phyloP scores from a whole-genome alignment of 1,140 invertebrate species.

The Drosophila ercepeae region DNA sequence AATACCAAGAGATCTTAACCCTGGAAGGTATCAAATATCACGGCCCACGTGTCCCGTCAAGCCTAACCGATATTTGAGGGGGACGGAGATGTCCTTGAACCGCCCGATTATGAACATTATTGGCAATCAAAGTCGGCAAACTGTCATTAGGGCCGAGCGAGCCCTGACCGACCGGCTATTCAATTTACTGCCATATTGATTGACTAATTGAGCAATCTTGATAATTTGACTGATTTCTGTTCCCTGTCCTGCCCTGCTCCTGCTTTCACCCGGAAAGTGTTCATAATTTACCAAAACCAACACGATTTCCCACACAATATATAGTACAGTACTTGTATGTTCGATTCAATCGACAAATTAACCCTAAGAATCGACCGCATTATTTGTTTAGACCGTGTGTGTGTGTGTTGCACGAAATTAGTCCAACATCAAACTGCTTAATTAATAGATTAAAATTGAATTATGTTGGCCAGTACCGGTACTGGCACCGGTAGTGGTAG shows the following conservation, averaged over 20 bases:
- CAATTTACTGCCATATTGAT: slow-evolving; percentile 52
- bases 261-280: not conserved
- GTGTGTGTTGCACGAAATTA: not conserved
- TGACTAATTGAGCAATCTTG: slow-evolving; percentile 63
- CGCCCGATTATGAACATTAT: slow-evolving; percentile 26
- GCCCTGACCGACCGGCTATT: slow-evolving; percentile 18
- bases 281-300: slow-evolving; percentile 31
- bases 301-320: not conserved
- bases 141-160: slow-evolving; percentile 37
- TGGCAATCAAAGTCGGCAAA: slow-evolving; percentile 44
- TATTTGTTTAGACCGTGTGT: slow-evolving; percentile 67
- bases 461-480: slow-evolving; percentile 44
- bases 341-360: slow-evolving; percentile 70
- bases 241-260: not conserved
- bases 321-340: too few relatives aligned
- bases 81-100: not conserved
- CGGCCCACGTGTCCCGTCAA: not conserved
- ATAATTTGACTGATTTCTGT: slow-evolving; percentile 27
- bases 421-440: slow-evolving; percentile 61
- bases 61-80: not conserved
- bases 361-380: slow-evolving; percentile 61
- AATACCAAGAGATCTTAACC: not conserved
- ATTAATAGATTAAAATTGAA: slow-evolving; percentile 79
- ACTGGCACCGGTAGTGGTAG: not conserved
- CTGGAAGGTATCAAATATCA: not conserved